Conservation (phyloP, 1,140 invertebrate species). For the Trichonephila inaurata region DNA sequence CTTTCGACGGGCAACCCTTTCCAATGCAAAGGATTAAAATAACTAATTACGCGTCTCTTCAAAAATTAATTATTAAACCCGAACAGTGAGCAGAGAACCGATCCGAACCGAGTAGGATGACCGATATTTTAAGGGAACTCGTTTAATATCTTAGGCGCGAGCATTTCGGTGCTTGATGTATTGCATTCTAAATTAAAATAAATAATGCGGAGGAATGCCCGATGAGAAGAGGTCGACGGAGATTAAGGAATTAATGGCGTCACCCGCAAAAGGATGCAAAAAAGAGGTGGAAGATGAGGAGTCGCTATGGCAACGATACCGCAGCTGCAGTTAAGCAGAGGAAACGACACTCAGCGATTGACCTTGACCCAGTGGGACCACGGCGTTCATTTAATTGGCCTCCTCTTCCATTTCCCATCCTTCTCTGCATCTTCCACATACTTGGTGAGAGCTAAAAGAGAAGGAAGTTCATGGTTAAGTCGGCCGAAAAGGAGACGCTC, state of each 20-base stretch:
- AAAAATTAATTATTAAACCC: neutral
- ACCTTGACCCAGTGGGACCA: slow-evolving; percentile 71
- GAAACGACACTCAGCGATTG: slow-evolving; percentile 65
- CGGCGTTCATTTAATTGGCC: slow-evolving; percentile 59
- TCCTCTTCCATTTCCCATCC: neutral
- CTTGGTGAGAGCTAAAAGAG: neutral
- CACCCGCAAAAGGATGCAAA: slow-evolving; percentile 51
- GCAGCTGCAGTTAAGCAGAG: slow-evolving; percentile 59
- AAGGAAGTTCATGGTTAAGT: neutral
- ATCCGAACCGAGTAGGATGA: neutral
- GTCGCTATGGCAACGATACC: slow-evolving; percentile 68
- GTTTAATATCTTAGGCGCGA: neutral
- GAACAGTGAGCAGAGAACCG: neutral
- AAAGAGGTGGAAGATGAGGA: slow-evolving; percentile 44
- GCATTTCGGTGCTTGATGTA: slow-evolving; percentile 5
- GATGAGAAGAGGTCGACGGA: slow-evolving; percentile 7
- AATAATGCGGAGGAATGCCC: slow-evolving; percentile 28
- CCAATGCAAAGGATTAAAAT: neutral
- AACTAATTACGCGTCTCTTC: neutral
- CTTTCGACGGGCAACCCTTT: neutral
- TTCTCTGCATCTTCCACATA: slow-evolving; percentile 3
- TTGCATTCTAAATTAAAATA: slow-evolving; percentile 39
- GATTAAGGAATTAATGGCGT: slow-evolving; percentile 56
- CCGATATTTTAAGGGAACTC: neutral
- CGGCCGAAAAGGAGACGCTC: neutral